These are phyloP conservation scores for Pterobdella sp. DNA, from an alignment of 2,888 invertebrate genomes.

Conservation along the genomic window DNA sequence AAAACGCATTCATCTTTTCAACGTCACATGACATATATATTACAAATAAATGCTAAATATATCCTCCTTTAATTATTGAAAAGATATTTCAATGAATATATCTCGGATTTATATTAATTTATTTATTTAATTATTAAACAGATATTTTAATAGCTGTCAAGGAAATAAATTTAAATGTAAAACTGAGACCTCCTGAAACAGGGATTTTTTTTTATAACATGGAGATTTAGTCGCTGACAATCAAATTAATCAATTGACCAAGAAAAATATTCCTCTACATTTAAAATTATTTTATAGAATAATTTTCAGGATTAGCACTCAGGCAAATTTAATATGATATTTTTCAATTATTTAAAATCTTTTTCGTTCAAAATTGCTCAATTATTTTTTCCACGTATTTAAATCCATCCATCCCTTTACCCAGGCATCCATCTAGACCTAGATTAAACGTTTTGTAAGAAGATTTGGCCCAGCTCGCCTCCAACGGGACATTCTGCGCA, in stretches of 20 bases:
- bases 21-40: too few relatives aligned
- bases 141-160: not conserved
- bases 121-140: not conserved
- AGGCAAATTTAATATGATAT: not conserved
- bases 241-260: too few relatives aligned
- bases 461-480: slow-evolving; percentile 9
- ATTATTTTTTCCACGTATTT: not conserved
- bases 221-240: too few relatives aligned
- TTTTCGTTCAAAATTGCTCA: too few relatives aligned
- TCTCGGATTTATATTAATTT: not conserved
- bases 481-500: not conserved
- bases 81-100: too few relatives aligned
- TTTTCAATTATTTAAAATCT: not conserved
- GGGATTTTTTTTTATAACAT: too few relatives aligned
- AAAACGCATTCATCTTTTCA: too few relatives aligned
- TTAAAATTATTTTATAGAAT: not conserved
- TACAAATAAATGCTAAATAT: too few relatives aligned
- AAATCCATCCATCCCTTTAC: not conserved
- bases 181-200: too few relatives aligned
- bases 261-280: not conserved
- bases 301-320: not conserved
- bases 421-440: not conserved
- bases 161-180: too few relatives aligned
- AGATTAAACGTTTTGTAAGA: slow-evolving; percentile 8
- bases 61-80: too few relatives aligned